Evolutionary conservation across 1,140 invertebrate species (phyloP).

Genomic region (Ylistrum balloti): DNA sequence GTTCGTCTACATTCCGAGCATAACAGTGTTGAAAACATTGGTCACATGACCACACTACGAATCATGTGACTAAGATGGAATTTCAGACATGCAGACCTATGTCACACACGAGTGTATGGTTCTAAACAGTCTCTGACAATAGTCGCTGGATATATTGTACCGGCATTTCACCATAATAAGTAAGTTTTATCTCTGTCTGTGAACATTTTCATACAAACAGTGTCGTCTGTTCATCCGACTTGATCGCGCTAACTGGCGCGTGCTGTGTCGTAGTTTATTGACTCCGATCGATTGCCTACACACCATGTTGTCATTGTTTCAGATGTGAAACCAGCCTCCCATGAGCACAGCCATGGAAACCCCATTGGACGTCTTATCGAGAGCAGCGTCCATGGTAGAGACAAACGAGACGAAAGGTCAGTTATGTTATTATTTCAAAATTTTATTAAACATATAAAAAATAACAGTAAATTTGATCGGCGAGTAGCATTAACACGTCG

Average conservation of each 20-base stretch:
- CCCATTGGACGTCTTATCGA: constrained; percentile 92
- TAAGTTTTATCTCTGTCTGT: constrained; percentile 15
- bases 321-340: constrained; percentile 43
- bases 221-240: background rate
- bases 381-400: constrained; percentile 93
- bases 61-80: constrained; percentile 65
- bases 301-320: constrained; percentile 37
- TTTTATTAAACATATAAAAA: background rate
- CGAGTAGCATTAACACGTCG: background rate
- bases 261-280: constrained; percentile 31
- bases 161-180: constrained; percentile 4
- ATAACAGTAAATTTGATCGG: background rate
- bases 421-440: constrained; percentile 24
- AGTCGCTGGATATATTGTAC: background rate
- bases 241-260: background rate
- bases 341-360: constrained; percentile 86
- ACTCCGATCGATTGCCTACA: background rate
- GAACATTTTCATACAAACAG: background rate
- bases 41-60: constrained; percentile 58
- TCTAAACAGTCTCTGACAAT: constrained; percentile 22
- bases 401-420: constrained; percentile 67
- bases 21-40: constrained; percentile 27
- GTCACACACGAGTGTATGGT: constrained; percentile 51
- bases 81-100: constrained; percentile 62
- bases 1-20: constrained; percentile 29